Percentiles rank a stretch among this genome's conserved stretches.
These are phyloP conservation scores for Paragorgia papillata DNA, from an alignment of 92 coral and sea anemone species.

Conservation along the genomic window DNA sequence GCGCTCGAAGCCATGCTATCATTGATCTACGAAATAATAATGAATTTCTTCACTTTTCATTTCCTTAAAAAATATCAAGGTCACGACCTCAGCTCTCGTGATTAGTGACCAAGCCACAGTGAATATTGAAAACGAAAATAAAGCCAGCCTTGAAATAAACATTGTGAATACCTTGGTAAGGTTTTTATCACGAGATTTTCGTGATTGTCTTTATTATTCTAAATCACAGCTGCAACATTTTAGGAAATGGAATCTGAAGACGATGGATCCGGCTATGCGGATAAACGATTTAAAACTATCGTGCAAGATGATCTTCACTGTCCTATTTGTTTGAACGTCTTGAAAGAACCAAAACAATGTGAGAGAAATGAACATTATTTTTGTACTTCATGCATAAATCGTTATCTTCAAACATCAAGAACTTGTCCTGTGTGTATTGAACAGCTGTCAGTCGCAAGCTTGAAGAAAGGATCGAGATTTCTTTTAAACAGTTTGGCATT, in stretches of 20 bases:
- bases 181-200: too few relatives aligned
- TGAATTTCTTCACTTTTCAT: too few relatives aligned
- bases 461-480: slow-evolving; percentile 9
- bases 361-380: slow-evolving; percentile 20
- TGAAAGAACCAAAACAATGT: slow-evolving; percentile 21
- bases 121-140: too few relatives aligned
- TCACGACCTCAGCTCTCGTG: too few relatives aligned
- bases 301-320: slow-evolving; percentile 32
- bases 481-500: neutral
- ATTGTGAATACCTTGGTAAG: too few relatives aligned
- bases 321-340: slow-evolving; percentile 19
- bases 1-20: too few relatives aligned
- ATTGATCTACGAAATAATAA: too few relatives aligned
- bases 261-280: neutral
- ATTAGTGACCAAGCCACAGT: too few relatives aligned
- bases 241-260: neutral
- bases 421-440: slow-evolving; percentile 16
- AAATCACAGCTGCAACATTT: too few relatives aligned
- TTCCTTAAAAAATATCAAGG: too few relatives aligned
- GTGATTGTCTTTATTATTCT: too few relatives aligned
- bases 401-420: neutral
- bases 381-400: slow-evolving; percentile 5
- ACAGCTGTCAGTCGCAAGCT: neutral
- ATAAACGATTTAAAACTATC: neutral
- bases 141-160: too few relatives aligned